Conservation (phyloP, 2,888 invertebrate species). For the Eretmocerus hayati region DNA sequence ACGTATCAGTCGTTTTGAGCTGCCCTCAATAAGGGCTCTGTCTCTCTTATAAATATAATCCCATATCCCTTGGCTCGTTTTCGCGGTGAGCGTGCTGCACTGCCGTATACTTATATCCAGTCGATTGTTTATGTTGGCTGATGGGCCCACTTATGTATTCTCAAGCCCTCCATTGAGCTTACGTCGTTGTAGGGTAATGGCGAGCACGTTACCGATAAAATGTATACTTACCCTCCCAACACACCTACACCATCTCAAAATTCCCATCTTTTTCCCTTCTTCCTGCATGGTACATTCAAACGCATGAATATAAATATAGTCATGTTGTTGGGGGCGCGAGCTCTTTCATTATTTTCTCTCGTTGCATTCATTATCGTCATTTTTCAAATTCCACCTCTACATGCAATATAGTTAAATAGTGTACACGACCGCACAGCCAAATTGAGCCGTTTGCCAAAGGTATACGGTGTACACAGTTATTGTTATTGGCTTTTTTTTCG, state of each 20-base stretch:
- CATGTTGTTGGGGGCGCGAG: constrained; percentile 7
- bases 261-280: constrained; percentile 7
- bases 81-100: too few relatives aligned
- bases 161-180: constrained; percentile 24
- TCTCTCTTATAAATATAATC: too few relatives aligned
- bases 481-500: background rate
- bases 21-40: too few relatives aligned
- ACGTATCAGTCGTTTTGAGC: too few relatives aligned
- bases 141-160: constrained; percentile 46
- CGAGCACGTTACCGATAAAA: constrained; percentile 48
- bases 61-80: constrained; percentile 26
- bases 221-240: constrained; percentile 40
- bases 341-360: constrained; percentile 34
- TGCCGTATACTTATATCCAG: constrained; percentile 44
- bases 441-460: constrained; percentile 12
- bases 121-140: constrained; percentile 48
- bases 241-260: constrained; percentile 21
- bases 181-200: constrained; percentile 46
- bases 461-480: background rate
- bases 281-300: background rate
- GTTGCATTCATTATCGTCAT: constrained; percentile 26
- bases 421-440: constrained; percentile 11
- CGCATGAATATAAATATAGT: background rate
- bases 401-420: too few relatives aligned
- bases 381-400: constrained; percentile 24